Percentiles rank a stretch among this genome's conserved stretches.
These are phyloP conservation scores for Copidosoma aretas DNA, from an alignment of 2,888 invertebrate genomes.

Conservation along the genomic window DNA sequence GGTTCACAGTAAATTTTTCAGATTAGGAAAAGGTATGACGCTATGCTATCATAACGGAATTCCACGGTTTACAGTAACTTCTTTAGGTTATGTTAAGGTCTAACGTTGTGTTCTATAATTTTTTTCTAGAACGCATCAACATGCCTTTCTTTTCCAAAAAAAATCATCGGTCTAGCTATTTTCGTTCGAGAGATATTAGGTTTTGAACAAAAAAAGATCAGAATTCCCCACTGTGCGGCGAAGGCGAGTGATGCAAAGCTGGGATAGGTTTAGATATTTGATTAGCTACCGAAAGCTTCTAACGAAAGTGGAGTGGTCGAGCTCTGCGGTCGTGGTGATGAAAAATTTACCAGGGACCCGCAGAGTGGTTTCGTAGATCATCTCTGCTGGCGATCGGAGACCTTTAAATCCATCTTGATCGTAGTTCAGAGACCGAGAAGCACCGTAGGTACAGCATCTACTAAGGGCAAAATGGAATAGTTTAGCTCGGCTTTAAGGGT, in stretches of 20 bases:
- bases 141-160: too few species aligned
- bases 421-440: constrained; percentile 47
- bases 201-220: too few species aligned
- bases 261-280: constrained; percentile 19
- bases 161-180: too few species aligned
- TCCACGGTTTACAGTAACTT: too few species aligned
- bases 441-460: constrained; percentile 41
- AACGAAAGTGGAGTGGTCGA: constrained; percentile 10
- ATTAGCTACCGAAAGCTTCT: constrained; percentile 16
- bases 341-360: constrained; percentile 4
- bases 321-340: constrained; percentile 15
- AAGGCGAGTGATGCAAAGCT: constrained; percentile 16
- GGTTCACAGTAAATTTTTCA: too few species aligned
- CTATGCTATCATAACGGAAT: too few species aligned
- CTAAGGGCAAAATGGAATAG: neutral
- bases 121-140: too few species aligned
- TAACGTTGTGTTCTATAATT: too few species aligned
- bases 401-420: constrained; percentile 48
- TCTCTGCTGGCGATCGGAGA: constrained; percentile 46
- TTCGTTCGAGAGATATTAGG: too few species aligned
- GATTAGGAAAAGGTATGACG: too few species aligned
- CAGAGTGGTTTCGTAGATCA: constrained; percentile 46
- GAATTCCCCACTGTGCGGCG: too few species aligned
- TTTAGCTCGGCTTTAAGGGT: constrained; percentile 12
- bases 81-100: too few species aligned